Conservation (phyloP, 2,888 invertebrate genomes). For the Chymomyza procnemis region DNA sequence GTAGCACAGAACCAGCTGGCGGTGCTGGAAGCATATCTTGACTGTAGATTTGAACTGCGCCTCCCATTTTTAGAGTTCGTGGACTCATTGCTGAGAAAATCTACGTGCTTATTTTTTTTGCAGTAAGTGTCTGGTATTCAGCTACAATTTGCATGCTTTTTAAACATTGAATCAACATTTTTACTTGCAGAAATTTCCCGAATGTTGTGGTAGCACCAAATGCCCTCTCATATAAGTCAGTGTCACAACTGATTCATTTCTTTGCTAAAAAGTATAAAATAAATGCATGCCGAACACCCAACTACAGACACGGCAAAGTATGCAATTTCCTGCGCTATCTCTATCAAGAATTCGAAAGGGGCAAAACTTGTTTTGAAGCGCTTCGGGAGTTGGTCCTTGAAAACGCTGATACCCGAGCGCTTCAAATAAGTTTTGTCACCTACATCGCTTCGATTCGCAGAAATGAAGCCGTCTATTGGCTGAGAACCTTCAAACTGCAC, state of each 20-base stretch:
- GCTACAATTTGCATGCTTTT: not conserved
- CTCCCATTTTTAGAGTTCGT: constrained; percentile 84
- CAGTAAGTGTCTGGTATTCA: constrained; percentile 76
- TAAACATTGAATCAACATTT: too few species aligned
- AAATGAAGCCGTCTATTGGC: constrained; percentile 88
- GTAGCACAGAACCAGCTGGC: constrained; percentile 89
- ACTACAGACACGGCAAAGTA: constrained; percentile 86
- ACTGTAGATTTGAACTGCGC: constrained; percentile 83
- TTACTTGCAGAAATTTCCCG: constrained; percentile 79
- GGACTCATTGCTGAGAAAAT: constrained; percentile 84
- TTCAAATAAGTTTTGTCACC: constrained; percentile 84
- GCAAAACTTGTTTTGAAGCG: constrained; percentile 85
- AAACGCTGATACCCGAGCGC: constrained; percentile 81
- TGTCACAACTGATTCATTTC: constrained; percentile 88
- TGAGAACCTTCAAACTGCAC: constrained; percentile 81
- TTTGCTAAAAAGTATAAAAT: constrained; percentile 88
- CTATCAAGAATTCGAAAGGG: constrained; percentile 87
- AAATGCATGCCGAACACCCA: constrained; percentile 85
- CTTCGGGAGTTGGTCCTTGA: constrained; percentile 91
- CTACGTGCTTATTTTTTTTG: constrained; percentile 81
- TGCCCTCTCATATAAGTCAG: constrained; percentile 85
- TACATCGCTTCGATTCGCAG: constrained; percentile 81
- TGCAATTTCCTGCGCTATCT: constrained; percentile 88
- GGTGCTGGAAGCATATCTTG: constrained; percentile 87
- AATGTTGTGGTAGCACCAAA: constrained; percentile 85